Base-by-base conservation (phyloP, 1,140 invertebrate species). In the Copidosoma floridanum region DNA sequence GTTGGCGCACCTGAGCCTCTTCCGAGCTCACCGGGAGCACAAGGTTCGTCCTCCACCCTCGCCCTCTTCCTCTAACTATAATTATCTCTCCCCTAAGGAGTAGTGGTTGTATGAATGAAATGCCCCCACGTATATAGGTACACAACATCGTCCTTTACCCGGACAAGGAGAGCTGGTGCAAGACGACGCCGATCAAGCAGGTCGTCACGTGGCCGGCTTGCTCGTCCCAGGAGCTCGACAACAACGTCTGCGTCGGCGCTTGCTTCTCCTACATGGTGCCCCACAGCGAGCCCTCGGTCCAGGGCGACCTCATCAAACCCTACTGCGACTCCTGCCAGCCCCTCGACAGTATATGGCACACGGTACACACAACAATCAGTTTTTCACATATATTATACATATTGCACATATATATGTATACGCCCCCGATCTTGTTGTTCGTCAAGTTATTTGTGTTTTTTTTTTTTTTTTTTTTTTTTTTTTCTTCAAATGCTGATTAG, bases 291-390 rank as follows among this genome's bases (percentile, higher is more conserved):
- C 86, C 86, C 3, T 84, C 83, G 35, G 83, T 84, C 53, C 85
- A 85, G 3, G 86, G 86, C 32, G 86, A 88, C 71, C 78, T 87
- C 8, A 83, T 86, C 38, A 79, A 83, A 57, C 85, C 86, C 3
- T 88, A 88, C 65, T 88, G 86, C 64, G 86, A 88, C 66, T 87
- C 86, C 21, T 88, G 86, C 68, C 86, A 87, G 67, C 86, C 86
- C 0, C 72, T 81, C 0, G 80, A 83, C 27, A 83, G 82, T n/a
- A 76, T 82, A 57, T 88, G 86, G 82, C 85, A 85, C 65, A 85
- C 85, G 58, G 86, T 88, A 71, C n/a, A n/a, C n/a, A n/a, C n/a
- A n/a, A n/a, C n/a, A n/a, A n/a, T n/a, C n/a, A n/a, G n/a, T n/a
- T n/a, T n/a, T n/a, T n/a, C n/a, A n/a, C n/a, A n/a, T n/a, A n/a